These are phyloP conservation scores for Hippoglossus hippoglossus DNA, from an alignment of 2,797 vertebrate genomes.

Conservation along the genomic window DNA sequence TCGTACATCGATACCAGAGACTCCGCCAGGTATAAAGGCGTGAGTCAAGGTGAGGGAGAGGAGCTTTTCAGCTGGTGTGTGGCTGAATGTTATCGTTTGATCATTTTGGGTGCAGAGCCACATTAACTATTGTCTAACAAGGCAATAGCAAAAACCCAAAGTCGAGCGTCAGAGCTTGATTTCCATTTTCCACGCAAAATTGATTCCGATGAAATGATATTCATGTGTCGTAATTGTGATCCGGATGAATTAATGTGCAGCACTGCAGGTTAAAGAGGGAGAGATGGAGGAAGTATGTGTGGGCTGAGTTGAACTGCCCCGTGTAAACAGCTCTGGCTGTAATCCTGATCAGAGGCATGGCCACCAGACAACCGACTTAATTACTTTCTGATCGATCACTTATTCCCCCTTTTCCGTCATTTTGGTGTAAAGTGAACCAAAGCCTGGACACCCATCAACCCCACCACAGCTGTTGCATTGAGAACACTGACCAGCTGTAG, in stretches of 20 bases:
- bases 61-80: too few species aligned
- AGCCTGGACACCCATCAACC: slow-evolving; percentile 32
- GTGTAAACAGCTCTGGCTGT: slow-evolving; percentile 41
- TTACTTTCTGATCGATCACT: slow-evolving; percentile 68
- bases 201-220: slow-evolving; percentile 56
- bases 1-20: slow-evolving; percentile 37
- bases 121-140: slow-evolving; percentile 53
- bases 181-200: slow-evolving; percentile 53
- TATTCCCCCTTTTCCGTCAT: slow-evolving; percentile 41
- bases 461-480: slow-evolving; percentile 1
- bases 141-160: slow-evolving; percentile 49
- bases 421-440: slow-evolving; percentile 43
- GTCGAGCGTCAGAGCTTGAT: slow-evolving; percentile 17
- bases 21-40: slow-evolving; percentile 24
- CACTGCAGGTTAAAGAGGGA: slow-evolving; percentile 26
- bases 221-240: slow-evolving; percentile 46
- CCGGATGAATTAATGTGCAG: slow-evolving; percentile 35
- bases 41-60: slow-evolving; percentile 9
- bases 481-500: slow-evolving; percentile 24
- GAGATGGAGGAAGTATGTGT: slow-evolving; percentile 4
- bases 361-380: slow-evolving; percentile 54
- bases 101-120: slow-evolving; percentile 32
- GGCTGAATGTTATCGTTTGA: slow-evolving; percentile 26
- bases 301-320: slow-evolving; percentile 34
- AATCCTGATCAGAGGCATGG: slow-evolving; percentile 47